These are phyloP conservation scores for Heteronetta atricapilla DNA, from an alignment of 2,113 vertebrate species.

Conservation along the genomic window DNA sequence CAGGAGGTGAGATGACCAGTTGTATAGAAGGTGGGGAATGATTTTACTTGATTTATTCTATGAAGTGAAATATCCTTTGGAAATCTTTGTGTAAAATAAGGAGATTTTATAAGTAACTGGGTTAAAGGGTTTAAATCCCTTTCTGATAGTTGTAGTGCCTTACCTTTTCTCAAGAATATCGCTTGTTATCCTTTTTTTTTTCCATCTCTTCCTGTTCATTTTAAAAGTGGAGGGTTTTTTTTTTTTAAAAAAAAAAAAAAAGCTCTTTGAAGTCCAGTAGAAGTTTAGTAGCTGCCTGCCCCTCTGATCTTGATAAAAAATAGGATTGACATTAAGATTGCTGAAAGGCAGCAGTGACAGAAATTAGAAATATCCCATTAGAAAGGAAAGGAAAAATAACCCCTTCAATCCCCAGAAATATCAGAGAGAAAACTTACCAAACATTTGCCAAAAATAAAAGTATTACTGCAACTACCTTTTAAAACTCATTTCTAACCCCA, in stretches of 20 bases:
- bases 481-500: neutral
- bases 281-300: neutral
- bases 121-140: neutral
- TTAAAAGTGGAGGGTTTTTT: constrained; percentile 3
- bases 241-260: constrained; percentile 6
- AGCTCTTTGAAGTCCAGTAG: neutral
- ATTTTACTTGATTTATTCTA: neutral
- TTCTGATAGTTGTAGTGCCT: neutral
- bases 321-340: neutral
- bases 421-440: neutral
- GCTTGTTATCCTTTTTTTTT: neutral
- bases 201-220: constrained; percentile 22
- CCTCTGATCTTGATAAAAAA: constrained; percentile 18
- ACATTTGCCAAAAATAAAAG: neutral
- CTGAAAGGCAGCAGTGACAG: constrained; percentile 11
- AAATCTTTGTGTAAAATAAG: constrained; percentile 7
- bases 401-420: neutral
- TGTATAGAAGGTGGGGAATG: neutral
- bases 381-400: neutral
- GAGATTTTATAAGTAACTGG: neutral
- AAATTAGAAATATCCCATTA: neutral
- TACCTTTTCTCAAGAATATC: neutral
- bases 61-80: neutral
- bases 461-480: neutral
- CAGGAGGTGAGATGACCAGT: neutral